These are phyloP conservation scores for Rattus rattus DNA, from an alignment of 2,113 vertebrate species.

Conservation along the genomic window DNA sequence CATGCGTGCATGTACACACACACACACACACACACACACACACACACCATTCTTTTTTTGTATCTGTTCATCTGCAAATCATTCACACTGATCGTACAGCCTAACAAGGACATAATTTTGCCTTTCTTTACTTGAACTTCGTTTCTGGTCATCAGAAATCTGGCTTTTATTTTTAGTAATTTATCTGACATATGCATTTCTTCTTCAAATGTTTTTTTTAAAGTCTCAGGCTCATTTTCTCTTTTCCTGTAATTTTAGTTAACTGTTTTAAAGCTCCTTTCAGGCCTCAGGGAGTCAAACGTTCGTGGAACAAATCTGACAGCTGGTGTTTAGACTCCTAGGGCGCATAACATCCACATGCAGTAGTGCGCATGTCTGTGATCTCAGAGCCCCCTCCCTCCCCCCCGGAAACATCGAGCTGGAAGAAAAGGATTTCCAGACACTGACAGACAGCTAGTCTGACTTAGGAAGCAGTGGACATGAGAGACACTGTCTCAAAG, in stretches of 20 bases:
- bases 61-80: background rate
- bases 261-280: background rate
- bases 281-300: too few species aligned
- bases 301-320: too few species aligned
- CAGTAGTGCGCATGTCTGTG: background rate
- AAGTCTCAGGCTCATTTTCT: background rate
- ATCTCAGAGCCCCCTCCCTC: background rate
- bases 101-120: background rate
- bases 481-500: background rate
- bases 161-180: background rate
- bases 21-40: background rate
- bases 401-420: background rate
- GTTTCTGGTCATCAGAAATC: background rate
- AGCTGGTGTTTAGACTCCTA: background rate
- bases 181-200: background rate
- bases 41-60: background rate
- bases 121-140: background rate
- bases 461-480: background rate
- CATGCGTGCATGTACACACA: rapidly evolving
- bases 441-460: background rate
- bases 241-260: background rate
- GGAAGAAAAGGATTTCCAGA: background rate
- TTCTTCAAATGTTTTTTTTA: background rate
- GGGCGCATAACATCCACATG: background rate
- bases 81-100: background rate